Evolutionary conservation across 37 sponge, comb jelly and placozoan genomes (phyloP), one percentile per base, ranked within the genome.

Genomic region (Hexactinellida sp.): DNA sequence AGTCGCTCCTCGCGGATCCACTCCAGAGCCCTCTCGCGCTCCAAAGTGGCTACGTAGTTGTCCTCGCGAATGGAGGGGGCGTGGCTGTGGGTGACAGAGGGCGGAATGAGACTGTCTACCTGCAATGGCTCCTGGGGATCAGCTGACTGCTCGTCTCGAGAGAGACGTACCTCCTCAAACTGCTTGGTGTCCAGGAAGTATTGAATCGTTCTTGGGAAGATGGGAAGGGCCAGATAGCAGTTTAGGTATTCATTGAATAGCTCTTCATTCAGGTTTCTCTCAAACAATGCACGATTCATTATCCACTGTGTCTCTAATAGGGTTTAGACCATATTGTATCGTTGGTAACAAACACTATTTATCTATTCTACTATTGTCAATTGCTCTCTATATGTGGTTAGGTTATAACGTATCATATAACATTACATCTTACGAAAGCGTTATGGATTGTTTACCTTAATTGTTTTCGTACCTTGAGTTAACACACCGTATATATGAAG

Each of bases 201-300:
- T 63, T 71, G 82, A 0, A 51, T 85, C 24, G 54, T 41, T 13
- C 36, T 38, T 51, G 36, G 10, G 38, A 90, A 91, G 52, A 93
- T 91, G 1, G 93, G 93, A 21, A 93, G 84, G 0, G 91, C 55
- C 9, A 93, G 88, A 37, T 90, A 93, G n/a, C 91, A 85, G 63
- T 93, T 93, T 54, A 93, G 85, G 37, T 89, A 93, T 32, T 93
- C 91, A 24, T 89, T 89, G 89, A 93, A 93, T 0, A 86, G 55
- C 0, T 55, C 24, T 38, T 93, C 91, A 38, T 91, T 84, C 25
- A 93, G 54, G 39, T 89, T 32, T 25, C 30, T 63, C 13, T 63
- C 76, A 63, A 63, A 63, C 5, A 3, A 28, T 10, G 30, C 47
- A 16, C 13, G 47, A 41, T 41, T 13, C 47, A 41, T 41, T 13